Base-by-base conservation (phyloP, 2,888 invertebrate genomes). In the Ectropis crepuscularia region DNA sequence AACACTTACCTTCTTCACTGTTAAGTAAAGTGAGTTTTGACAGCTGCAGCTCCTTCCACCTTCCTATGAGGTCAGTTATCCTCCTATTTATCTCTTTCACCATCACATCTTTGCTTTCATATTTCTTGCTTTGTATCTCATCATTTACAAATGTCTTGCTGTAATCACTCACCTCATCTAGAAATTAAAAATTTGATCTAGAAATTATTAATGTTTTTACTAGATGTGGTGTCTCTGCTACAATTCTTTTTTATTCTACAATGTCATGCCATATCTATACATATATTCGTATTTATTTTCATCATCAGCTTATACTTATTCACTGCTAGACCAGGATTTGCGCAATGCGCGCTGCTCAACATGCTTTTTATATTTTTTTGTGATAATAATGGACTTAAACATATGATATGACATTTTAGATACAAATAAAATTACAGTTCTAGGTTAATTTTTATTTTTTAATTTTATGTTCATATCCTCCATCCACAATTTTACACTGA, bases 121-220 rank as follows among this genome's bases (percentile, higher is more conserved):
- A 71, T 47, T 69, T 65, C 57, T 60, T 77, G 39, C 73, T 73
- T 53, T 73, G 49, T 47, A 81, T 71, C 6, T 76, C 80, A 77
- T 74, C 68, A 54, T 77, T 77, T 2, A 62, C 55, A 76, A 81
- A 87, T 63, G 74, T 79, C 69, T 88, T 92, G 75, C 92, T 92
- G 62, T 82, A 83, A 39, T 77, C 79, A 65, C 81, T 83, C 5
- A 92, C 85, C 79, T 87, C 87, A 84, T 88, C 92, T 92, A 72
- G 45, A 83, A 70, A 62, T 49, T 43, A 69, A 6, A 8, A 57
- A 64, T 9, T 1, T n/a, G 28, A 38, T 16, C 38, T 0, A 45
- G 10, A 12, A 54, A 46, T 0, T 8, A 46, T 5, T 16, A 10
- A 12, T 16, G 12, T 41, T 28, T 28, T 28, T 28, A 28, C 16